Evolutionary conservation across 2,888 invertebrate genomes (phyloP).

Genomic region (Lasioglossum morio): DNA sequence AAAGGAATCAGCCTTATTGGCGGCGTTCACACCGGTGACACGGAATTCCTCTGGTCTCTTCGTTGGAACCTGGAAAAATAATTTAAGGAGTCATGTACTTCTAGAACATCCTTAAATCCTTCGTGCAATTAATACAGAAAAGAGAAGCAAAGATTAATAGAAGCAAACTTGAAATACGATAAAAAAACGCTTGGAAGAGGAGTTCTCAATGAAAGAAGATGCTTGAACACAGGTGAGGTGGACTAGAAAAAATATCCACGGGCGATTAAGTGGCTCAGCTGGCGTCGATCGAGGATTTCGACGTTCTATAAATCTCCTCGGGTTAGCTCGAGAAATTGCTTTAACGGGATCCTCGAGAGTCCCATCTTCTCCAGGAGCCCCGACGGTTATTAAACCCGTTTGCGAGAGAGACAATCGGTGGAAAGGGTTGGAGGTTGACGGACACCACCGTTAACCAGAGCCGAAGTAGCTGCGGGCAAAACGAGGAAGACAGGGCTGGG

Average conservation of each 20-base stretch:
- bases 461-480: conserved; percentile 32
- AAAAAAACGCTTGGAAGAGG: neutral
- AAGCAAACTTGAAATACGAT: neutral
- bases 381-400: conserved; percentile 5
- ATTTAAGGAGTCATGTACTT: neutral
- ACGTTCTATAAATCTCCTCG: conserved; percentile 15
- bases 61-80: neutral
- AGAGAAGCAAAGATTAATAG: neutral
- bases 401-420: conserved; percentile 5
- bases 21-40: conserved; percentile 66
- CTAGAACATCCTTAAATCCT: neutral
- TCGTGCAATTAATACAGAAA: neutral
- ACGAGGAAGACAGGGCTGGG: conserved; percentile 56
- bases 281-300: conserved; percentile 1
- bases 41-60: neutral
- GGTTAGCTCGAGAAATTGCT: conserved; percentile 42
- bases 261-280: neutral
- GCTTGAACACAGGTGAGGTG: neutral
- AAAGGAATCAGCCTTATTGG: conserved; percentile 71
- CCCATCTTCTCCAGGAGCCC: conserved; percentile 10
- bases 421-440: neutral
- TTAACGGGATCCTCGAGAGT: conserved; percentile 27
- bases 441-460: conserved; percentile 27
- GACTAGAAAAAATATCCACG: neutral
- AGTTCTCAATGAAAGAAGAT: neutral